Evolutionary conservation across 1,140 invertebrate species (phyloP), one percentile per base, ranked within the genome.

Genomic region (Hestina assimilis): DNA sequence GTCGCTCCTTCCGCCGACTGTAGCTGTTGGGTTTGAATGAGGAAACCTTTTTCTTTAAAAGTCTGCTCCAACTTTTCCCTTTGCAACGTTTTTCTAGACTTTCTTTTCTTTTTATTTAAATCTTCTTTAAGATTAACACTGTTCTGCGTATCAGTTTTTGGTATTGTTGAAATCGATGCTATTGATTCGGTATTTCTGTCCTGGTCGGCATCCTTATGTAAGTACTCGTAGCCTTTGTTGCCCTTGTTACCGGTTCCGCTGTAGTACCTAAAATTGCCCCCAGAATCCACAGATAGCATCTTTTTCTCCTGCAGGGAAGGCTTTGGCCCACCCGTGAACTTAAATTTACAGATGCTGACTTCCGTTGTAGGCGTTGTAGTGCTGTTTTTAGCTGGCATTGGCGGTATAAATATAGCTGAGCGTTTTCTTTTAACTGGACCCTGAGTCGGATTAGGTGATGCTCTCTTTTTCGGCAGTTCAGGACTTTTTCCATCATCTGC

Each of bases 311-410:
- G 94, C 20, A 97, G 79, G 40, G 92, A 94, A 0, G 96, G 96
- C 57, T 95, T 87, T 0, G 95, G 94, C 0, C 96, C 96, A 3
- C 95, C 96, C 0, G 95, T 96, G 74, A 97, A 97, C 76, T 97
- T 97, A 72, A 97, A 97, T 74, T 97, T 97, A 77, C 96, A 97
- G 74, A 97, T 97, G 80, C 95, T 96, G 31, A 95, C 94, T 80
- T 95, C 94, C 0, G 93, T 94, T 0, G 94, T 93, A 0, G 94
- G 93, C 64, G 94, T 94, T 6, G 93, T 92, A 3, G 90, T 86
- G 55, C 92, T 93, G 31, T 88, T 92, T 58, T 94, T 94, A 0
- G 91, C 87, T 0, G 93, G 93, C 79, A 95, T 92, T 0, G 94
- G 94, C 0, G 94, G 94, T 40, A 95, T 95, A 69, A 95, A 95